A percentile compares a stretch with the other conserved stretches of the same genome.
phyloP scores from a whole-genome alignment of 2,888 invertebrate species.

The Drosophila setosimentum region DNA sequence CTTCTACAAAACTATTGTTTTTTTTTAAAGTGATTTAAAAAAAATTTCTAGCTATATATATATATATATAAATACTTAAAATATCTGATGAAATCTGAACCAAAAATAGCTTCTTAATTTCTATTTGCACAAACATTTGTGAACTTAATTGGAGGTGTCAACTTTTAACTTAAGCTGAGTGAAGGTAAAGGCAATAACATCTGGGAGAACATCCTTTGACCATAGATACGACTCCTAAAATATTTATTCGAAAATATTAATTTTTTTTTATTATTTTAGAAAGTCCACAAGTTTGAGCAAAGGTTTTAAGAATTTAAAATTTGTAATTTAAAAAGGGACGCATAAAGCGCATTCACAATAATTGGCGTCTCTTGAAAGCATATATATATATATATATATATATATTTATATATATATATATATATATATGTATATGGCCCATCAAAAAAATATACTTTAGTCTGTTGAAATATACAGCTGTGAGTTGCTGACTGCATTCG shows the following conservation, averaged over 20 bases:
- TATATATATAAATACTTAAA: no score
- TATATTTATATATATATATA: no score
- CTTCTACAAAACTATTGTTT: neutral
- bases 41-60: no score
- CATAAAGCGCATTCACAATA: neutral
- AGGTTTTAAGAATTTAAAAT: neutral
- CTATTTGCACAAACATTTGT: neutral
- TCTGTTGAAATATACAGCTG: slow-evolving; percentile 28
- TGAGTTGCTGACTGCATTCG: slow-evolving; percentile 16
- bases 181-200: neutral
- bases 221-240: neutral
- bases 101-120: neutral
- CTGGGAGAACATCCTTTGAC: neutral
- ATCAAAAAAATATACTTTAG: neutral
- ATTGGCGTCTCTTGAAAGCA: neutral
- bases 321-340: neutral
- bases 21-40: neutral
- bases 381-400: neutral
- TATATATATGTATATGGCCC: neutral
- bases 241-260: neutral
- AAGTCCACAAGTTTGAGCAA: neutral
- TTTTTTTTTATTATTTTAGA: neutral
- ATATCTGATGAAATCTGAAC: no score
- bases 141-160: no score
- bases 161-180: neutral